Percentiles rank a stretch among this genome's conserved stretches.
Conservation (phyloP, 2,113 vertebrate species). For the Ranitomeya imitator region DNA sequence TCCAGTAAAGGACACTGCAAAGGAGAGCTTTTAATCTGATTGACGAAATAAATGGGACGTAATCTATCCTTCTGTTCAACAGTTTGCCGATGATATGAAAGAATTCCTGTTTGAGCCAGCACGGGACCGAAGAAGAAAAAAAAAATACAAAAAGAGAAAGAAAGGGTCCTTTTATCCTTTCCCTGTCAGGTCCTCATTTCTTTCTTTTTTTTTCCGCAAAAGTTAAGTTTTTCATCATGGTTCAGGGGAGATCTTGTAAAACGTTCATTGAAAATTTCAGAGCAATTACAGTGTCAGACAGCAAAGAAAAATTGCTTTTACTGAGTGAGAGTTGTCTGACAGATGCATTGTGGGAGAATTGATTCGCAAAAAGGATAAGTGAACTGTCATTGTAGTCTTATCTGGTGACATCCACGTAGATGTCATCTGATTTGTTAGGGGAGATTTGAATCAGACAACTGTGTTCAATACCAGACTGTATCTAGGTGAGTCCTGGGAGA, state of each 20-base stretch:
- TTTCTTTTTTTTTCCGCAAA: constrained; percentile 72
- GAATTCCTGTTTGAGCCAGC: constrained; percentile 79
- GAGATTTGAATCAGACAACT: constrained; percentile 89
- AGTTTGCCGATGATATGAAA: constrained; percentile 83
- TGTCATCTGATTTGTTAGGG: constrained; percentile 93
- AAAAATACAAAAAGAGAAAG: constrained; percentile 1
- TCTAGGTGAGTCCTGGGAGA: constrained; percentile 81
- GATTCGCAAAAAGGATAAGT: constrained; percentile 94
- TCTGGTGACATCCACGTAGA: constrained; percentile 92
- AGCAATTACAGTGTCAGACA: constrained; percentile 97
- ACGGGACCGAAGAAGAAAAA: constrained; percentile 78
- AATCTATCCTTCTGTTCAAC: constrained; percentile 81
- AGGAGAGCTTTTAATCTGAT: constrained; percentile 86
- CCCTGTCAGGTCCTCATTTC: constrained; percentile 82
- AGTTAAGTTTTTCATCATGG: constrained; percentile 88
- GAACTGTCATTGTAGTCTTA: constrained; percentile 97
- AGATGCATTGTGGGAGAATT: constrained; percentile 98
- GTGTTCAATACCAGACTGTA: constrained; percentile 79
- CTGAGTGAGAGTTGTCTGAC: constrained; percentile 90
- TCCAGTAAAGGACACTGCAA: constrained; percentile 85
- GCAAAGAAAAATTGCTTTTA: constrained; percentile 92
- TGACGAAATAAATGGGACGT: constrained; percentile 87
- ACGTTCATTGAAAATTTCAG: constrained; percentile 90
- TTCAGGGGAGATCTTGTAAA: constrained; percentile 91
- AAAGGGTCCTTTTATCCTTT: constrained; percentile 81